Percentiles rank a stretch among this genome's conserved stretches.
Conservation (phyloP, 2,113 vertebrate species). For the Platanista minor region DNA sequence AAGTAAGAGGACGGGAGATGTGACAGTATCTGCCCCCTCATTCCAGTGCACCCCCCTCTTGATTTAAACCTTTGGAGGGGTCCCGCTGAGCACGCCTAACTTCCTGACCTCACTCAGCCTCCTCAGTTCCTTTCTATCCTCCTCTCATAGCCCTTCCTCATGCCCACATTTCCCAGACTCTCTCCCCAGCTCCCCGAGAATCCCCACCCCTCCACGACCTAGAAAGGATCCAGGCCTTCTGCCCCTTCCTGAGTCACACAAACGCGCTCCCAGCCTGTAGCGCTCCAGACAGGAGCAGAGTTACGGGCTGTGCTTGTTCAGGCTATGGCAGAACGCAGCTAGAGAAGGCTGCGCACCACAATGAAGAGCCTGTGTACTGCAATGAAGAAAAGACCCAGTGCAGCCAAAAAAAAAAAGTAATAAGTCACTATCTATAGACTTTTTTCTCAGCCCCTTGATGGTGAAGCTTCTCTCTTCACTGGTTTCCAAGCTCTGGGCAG, state of each 20-base stretch:
- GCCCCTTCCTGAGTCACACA: not conserved
- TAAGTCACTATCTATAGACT: not conserved
- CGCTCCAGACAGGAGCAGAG: not conserved
- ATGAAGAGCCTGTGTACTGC: no score
- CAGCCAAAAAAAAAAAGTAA: not conserved
- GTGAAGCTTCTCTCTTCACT: not conserved
- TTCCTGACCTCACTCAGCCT: not conserved
- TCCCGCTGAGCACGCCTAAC: accelerated
- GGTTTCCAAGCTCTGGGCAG: not conserved
- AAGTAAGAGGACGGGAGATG: not conserved
- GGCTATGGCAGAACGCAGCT: not conserved
- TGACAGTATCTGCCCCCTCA: not conserved
- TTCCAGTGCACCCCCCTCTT: not conserved
- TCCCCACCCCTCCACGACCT: not conserved
- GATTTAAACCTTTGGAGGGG: not conserved
- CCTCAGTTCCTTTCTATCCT: not conserved
- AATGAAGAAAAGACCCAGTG: no score
- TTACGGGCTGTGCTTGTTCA: no score
- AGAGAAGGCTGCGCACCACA: no score
- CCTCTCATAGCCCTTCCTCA: not conserved
- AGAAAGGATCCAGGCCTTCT: not conserved
- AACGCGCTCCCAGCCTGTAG: accelerated
- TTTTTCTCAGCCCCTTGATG: not conserved
- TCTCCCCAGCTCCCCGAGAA: not conserved
- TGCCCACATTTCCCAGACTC: not conserved